Evolutionary conservation across 2,113 vertebrate species (phyloP), one percentile per base, ranked within the genome.

Genomic region (Salvelinus fontinalis): DNA sequence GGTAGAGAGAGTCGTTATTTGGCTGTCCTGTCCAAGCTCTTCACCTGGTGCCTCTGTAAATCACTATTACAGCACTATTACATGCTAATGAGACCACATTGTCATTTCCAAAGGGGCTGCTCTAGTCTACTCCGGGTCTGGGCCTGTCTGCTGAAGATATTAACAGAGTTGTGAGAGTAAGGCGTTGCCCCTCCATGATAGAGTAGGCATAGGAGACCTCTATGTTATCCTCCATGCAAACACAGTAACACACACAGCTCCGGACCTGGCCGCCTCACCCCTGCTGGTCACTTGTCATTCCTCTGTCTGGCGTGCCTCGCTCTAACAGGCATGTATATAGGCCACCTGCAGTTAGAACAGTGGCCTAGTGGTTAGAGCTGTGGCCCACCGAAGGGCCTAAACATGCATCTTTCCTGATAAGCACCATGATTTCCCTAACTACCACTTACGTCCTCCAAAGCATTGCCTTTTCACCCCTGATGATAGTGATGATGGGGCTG

Each of bases 401-500:
- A 44, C 39, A 44, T 44, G 9, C 39, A 44, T 44, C 39, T 51
- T 74, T 75, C 81, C 70, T 75, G 72, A 70, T 86, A 88, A 92
- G 76, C 87, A 91, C 83, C 64, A 20, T 86, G 81, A 92, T 93
- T 91, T 92, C 84, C 89, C 87, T 93, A 90, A 91, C 77, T 84
- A 78, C 80, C 13, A 48, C 83, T 75, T 77, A 27, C 76, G 78
- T 79, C 4, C 4, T 72, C 72, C 22, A 34, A 2, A 77, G 78
- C 80, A 44, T 11, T 44, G 39, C 39, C 9, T 44, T 44, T 44
- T 1, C 67, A 70, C 54, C 73, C 74, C 72, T 73, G 84, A 90
- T 88, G 84, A 89, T 73, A 84, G 86, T 84, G 71, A 84, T 88
- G 84, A 84, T 51, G 75, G 79, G 68, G 75, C 76, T 60, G 60